Conservation (phyloP, 2,797 vertebrate genomes). For the Pseudochirops corinnae region DNA sequence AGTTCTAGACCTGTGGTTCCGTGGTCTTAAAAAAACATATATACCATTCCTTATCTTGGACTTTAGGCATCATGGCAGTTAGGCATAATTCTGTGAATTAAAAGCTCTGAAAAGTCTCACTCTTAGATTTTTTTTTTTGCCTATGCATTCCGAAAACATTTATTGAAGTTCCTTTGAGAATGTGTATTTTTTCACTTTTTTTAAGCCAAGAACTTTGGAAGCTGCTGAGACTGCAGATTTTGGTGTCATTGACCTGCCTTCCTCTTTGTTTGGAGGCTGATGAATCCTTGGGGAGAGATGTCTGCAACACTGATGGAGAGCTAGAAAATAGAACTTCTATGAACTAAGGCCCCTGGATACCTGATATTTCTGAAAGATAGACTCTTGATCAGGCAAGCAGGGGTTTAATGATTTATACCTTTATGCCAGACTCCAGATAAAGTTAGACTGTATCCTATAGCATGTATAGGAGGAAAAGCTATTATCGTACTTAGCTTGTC, state of each 20-base stretch:
- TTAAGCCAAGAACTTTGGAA: slow-evolving; percentile 52
- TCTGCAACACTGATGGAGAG: slow-evolving; percentile 72
- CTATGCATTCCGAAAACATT: slow-evolving; percentile 57
- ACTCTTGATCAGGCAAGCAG: slow-evolving; percentile 71
- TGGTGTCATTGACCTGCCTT: slow-evolving; percentile 76
- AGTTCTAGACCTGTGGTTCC: background rate
- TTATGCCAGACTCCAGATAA: slow-evolving; percentile 70
- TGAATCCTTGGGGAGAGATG: slow-evolving; percentile 71
- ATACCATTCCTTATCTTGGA: background rate
- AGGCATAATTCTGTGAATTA: background rate
- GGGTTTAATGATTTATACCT: slow-evolving; percentile 80
- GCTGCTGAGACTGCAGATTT: slow-evolving; percentile 76
- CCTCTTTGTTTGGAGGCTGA: slow-evolving; percentile 76
- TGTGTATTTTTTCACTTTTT: slow-evolving; percentile 3
- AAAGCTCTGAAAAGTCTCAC: slow-evolving; percentile 37
- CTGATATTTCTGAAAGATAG: slow-evolving; percentile 77
- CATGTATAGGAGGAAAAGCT: slow-evolving; percentile 34
- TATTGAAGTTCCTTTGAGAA: slow-evolving; percentile 60
- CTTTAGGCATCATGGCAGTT: background rate
- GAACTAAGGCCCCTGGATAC: slow-evolving; percentile 43
- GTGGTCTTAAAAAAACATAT: background rate
- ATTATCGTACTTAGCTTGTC: slow-evolving; percentile 51
- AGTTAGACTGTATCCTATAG: slow-evolving; percentile 67
- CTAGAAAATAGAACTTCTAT: slow-evolving; percentile 71
- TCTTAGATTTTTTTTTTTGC: slow-evolving; percentile 29